Conservation (phyloP, 2,797 vertebrate species). For the Syngnathus rostellatus region DNA sequence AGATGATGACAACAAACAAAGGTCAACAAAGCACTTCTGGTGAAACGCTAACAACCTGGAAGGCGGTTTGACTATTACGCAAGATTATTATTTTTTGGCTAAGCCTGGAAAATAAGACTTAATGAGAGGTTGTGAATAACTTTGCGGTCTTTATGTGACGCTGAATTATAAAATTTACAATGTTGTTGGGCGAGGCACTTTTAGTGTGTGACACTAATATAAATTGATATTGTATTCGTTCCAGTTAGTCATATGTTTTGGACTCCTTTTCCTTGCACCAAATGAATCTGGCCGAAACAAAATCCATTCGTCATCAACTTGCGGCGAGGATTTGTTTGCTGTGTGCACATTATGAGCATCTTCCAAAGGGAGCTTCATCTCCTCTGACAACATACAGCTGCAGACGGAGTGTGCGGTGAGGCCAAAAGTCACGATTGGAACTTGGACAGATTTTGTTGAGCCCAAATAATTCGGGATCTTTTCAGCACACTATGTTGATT, state of each 20-base stretch:
- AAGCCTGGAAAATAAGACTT: not conserved
- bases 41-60: too few relatives aligned
- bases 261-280: not conserved
- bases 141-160: not conserved
- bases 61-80: too few relatives aligned
- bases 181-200: not conserved
- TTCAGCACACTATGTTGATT: too few relatives aligned
- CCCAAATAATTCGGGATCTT: not conserved
- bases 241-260: not conserved
- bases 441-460: not conserved
- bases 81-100: not conserved
- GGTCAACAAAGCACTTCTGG: too few relatives aligned
- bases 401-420: conserved; percentile 27
- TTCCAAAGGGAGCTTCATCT: conserved; percentile 11
- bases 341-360: conserved; percentile 4
- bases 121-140: not conserved
- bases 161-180: not conserved
- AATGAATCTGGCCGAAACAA: not conserved
- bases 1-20: not conserved
- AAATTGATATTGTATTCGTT: not conserved
- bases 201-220: not conserved
- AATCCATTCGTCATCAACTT: not conserved
- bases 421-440: conserved; percentile 19
- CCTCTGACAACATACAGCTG: conserved; percentile 31
- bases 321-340: not conserved